Evolutionary conservation across 2,888 invertebrate genomes (phyloP).

Genomic region (Lasioglossum vierecki): DNA sequence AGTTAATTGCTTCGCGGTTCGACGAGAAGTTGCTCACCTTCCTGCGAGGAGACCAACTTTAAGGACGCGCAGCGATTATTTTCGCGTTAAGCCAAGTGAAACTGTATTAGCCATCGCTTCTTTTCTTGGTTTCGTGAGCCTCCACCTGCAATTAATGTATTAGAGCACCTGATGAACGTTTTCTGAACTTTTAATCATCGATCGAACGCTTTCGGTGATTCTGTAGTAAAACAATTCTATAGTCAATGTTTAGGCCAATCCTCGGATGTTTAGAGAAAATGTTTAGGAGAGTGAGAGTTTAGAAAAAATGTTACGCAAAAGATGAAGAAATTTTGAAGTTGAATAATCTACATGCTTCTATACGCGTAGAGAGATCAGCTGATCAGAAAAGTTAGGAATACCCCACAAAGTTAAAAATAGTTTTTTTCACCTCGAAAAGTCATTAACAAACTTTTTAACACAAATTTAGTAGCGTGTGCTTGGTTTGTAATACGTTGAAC

Average conservation of each 20-base stretch:
- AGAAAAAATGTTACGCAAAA: background rate
- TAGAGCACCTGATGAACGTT: background rate
- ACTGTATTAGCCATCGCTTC: background rate
- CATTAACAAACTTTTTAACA: constrained; percentile 5
- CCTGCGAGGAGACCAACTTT: background rate
- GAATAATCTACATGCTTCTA: background rate
- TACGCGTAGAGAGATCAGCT: background rate
- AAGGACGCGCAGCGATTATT: background rate
- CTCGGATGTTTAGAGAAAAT: too few relatives aligned
- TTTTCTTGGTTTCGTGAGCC: background rate
- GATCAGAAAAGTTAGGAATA: background rate
- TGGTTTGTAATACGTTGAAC: background rate
- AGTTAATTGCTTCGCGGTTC: constrained; percentile 22
- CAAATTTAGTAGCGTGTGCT: background rate
- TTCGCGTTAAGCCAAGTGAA: background rate
- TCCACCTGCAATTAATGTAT: background rate
- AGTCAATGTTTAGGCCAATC: too few relatives aligned
- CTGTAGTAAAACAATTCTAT: background rate
- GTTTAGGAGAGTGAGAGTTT: background rate
- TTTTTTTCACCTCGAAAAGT: background rate
- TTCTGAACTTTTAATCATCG: background rate
- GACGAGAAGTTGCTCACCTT: background rate
- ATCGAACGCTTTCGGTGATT: background rate
- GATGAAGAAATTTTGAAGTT: background rate
- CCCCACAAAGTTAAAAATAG: constrained; percentile 1